Conservation (phyloP, 92 coral and sea anemone genomes). For the Ricordea florida region DNA sequence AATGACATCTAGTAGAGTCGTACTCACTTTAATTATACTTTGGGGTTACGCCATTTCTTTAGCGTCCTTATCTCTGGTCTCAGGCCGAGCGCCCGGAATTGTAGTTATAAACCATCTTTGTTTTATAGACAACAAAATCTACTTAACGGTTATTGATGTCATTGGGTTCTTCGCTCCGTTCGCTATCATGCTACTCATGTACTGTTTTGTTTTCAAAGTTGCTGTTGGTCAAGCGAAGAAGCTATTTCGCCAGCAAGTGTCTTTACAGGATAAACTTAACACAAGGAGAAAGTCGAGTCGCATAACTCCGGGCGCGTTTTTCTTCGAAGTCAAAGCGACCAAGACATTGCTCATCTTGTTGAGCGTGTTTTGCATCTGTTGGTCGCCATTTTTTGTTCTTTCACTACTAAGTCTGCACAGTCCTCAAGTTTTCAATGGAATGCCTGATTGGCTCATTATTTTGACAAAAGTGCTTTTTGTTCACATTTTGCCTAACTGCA, state of each 20-base stretch:
- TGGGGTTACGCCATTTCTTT: conserved; percentile 76
- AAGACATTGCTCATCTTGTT: conserved; percentile 77
- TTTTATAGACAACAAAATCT: conserved; percentile 69
- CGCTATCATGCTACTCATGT: conserved; percentile 83
- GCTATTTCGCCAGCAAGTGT: conserved; percentile 73
- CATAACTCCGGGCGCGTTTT: conserved; percentile 46
- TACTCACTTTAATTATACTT: conserved; percentile 34
- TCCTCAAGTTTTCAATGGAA: conserved; percentile 22
- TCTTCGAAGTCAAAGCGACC: conserved; percentile 90
- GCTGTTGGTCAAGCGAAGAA: conserved; percentile 78
- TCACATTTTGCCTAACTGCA: conserved; percentile 78
- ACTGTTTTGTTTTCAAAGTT: conserved; percentile 85
- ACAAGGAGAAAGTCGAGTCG: conserved; percentile 38
- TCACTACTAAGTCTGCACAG: conserved; percentile 72
- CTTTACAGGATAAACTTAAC: conserved; percentile 30
- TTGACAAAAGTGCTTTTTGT: conserved; percentile 59
- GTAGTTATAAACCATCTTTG: conserved; percentile 61
- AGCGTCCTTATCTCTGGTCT: conserved; percentile 70
- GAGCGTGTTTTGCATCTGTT: conserved; percentile 84
- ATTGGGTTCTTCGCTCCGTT: conserved; percentile 83
- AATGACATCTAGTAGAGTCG: conserved; percentile 74
- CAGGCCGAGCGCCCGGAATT: conserved; percentile 69
- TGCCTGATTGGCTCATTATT: conserved; percentile 56
- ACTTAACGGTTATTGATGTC: conserved; percentile 71
- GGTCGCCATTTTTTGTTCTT: conserved; percentile 86